Base-by-base conservation (phyloP, 2,113 vertebrate genomes). In the Scopus umbretta region DNA sequence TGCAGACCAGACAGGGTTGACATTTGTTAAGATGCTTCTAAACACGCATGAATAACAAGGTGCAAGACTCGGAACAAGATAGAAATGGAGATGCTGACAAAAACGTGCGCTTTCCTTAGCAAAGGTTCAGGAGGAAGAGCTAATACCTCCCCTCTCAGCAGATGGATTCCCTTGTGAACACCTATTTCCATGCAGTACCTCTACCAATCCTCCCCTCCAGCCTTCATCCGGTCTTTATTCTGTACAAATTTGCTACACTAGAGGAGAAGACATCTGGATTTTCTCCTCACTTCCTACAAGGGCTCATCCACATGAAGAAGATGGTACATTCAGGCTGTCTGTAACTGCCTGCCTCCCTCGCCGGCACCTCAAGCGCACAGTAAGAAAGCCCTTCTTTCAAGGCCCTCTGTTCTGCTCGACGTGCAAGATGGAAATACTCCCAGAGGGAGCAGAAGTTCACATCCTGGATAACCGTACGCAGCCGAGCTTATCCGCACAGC, bases 311-410 rank as follows among this genome's bases (percentile, higher is more conserved):
- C 17, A 23, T 0, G 11, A 94, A 82, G 71, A 27, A 1, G 5
- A 81, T 15, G 47, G 16, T 32, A 63, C 0, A 0, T 43, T 65
- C 63, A 30, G 32, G 79, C 16, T 83, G 58, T 10, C 74, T 32
- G 21, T 50, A 84, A 59, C n/a, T 13, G n/a, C 32, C n/a, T 13
- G n/a, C 32, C 67, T 73, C 38, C 30, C 52, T 52, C 7, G 1
- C 34, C 2, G 1, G 70, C 36, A 65, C 29, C 21, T 34, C 40
- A 42, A 23, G 32, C 0, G 1, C 0, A 0, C 10, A 3, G 42
- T 20, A 55, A 50, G 34, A 58, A 80, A 72, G 32, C 34, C 11
- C 32, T 53, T 21, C 53, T 53, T 16, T n/a, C 40, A 29, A 27
- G 13, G 55, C 59, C 12, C 10, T 43, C 58, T 49, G 49, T 61